These are phyloP conservation scores for Conomelus anceps DNA, from an alignment of 2,888 invertebrate genomes.

Conservation along the genomic window DNA sequence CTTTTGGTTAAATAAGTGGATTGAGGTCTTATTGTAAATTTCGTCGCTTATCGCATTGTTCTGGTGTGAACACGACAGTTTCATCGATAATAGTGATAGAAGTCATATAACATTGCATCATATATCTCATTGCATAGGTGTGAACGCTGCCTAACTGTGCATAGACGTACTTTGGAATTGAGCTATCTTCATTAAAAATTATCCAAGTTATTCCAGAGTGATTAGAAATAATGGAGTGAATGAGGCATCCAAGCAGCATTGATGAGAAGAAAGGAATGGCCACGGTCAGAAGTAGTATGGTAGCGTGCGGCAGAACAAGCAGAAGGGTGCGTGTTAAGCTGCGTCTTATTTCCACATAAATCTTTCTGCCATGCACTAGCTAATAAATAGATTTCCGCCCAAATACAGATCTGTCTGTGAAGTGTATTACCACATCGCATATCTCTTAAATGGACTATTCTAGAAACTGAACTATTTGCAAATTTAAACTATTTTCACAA, in stretches of 20 bases:
- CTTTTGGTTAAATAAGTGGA: no score
- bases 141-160: no score
- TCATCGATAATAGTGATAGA: no score
- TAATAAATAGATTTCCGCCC: conserved; percentile 1
- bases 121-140: no score
- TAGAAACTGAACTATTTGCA: no score
- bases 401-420: not conserved
- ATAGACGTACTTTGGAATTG: no score
- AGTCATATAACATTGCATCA: no score
- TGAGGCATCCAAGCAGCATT: not conserved
- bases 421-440: not conserved
- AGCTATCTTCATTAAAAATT: no score
- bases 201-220: not conserved
- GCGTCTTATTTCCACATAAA: conserved; percentile 1
- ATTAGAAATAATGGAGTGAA: not conserved
- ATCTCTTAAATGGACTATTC: not conserved
- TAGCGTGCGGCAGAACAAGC: not conserved
- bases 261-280: not conserved
- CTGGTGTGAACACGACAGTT: no score
- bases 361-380: not conserved
- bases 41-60: no score
- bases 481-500: no score
- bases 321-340: not conserved
- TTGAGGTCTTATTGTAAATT: no score
- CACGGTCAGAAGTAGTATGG: not conserved